phyloP scores from a whole-genome alignment of 2,888 invertebrate genomes.

The Prosapia bicincta region DNA sequence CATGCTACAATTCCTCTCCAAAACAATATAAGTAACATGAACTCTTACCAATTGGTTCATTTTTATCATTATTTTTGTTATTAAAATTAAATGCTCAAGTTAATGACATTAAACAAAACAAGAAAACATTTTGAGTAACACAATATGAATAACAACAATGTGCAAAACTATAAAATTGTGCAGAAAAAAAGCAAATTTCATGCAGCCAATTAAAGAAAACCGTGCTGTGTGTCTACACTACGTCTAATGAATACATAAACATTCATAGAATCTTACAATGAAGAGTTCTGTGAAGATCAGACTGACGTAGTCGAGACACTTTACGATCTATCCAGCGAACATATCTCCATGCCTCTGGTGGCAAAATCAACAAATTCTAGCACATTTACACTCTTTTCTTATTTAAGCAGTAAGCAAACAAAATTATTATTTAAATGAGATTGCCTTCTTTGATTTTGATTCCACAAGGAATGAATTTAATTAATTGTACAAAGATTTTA shows the following conservation, averaged over 20 bases:
- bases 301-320: slow-evolving; percentile 26
- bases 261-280: slow-evolving; percentile 19
- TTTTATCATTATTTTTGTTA: no score
- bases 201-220: neutral
- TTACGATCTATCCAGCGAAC: slow-evolving; percentile 20
- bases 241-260: neutral
- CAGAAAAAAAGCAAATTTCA: neutral
- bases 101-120: no score
- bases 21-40: no score
- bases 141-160: neutral
- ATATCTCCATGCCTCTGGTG: slow-evolving; percentile 2
- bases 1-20: no score
- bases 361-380: neutral
- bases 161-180: neutral
- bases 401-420: no score
- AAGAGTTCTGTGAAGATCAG: slow-evolving; percentile 22
- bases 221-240: slow-evolving; percentile 10
- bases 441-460: no score
- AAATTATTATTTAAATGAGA: no score
- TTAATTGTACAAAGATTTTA: no score
- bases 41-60: no score
- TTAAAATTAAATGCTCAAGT: no score
- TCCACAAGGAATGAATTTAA: no score
- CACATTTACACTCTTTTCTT: neutral
- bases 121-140: no score